Base-by-base conservation (phyloP, 1,140 invertebrate genomes). In the Drosophila oshimai region DNA sequence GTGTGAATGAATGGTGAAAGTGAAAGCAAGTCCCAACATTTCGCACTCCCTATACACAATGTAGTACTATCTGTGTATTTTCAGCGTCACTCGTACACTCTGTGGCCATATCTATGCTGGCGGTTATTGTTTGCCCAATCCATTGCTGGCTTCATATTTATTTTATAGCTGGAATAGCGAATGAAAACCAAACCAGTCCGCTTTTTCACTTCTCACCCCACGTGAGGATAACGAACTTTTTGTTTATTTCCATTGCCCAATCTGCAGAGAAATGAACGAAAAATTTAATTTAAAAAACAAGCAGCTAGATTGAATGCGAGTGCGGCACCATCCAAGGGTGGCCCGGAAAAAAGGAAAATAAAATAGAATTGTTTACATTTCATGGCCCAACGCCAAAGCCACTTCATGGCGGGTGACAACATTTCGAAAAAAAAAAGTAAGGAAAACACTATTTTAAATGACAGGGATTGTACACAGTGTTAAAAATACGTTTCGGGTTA, bases 251-350 rank as follows among this genome's bases (percentile, higher is more conserved):
- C 45, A 49, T 24, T 26, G 49, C 34, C 33, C 54, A 51, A 73
- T 57, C 54, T 42, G 34, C 26, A 28, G 26, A 33, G 26, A 55
- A 50, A 34, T 20, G 18, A 41, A n/a, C 13, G 33, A 67, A 69
- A 80, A 84, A 74, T 86, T 50, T 79, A 67, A 79, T 84, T 84
- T 74, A 79, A 84, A 83, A 84, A 61, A 71, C 67, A 62, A 73
- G 50, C 55, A 86, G 55, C 74, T 79, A 70, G 70, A 79, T 74
- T 84, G 80, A 57, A 69, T 83, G 68, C 47, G 53, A 65, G 76
- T 45, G 22, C 5, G 5, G 13, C 34, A 58, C 34, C 58, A 20
- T 7, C 22, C 26, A 12, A 37, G 28, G 57, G 34, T 61, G 34
- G 6, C 17, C 36, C 9, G 13, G 17, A 50, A 64, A 50, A 46